Evolutionary conservation across 2,888 invertebrate species (phyloP), one percentile per base, ranked within the genome.

Genomic region (Drosophila pseudotakahashii): DNA sequence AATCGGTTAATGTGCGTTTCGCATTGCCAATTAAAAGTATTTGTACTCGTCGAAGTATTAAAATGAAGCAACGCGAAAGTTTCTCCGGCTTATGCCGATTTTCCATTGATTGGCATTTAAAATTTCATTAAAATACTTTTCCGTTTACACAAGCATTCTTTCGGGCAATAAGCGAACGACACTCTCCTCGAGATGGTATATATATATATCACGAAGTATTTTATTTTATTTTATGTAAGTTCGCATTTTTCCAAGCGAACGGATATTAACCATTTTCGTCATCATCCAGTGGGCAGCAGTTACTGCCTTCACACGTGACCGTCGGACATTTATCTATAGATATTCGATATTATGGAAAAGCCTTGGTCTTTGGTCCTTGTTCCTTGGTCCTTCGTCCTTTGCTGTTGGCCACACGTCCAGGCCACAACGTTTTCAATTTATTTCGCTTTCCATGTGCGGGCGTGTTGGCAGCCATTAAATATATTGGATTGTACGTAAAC

Each of bases 231-330:
- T 26, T n/a, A 42, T 34, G 23, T 42, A 55, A 34, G 23, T n/a
- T 36, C 19, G 36, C n/a, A 14, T 23, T 23, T 48, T 19, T 48
- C 34, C 48, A 34, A 26, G 13, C 37, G 45, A 45, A 63, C 14
- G 44, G 50, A 62, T 54, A 73, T 79, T 73, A 73, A 75, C 54
- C 67, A 69, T 75, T 67, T 76, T 71, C 53, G 47, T 54, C 58
- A 57, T 78, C 77, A 73, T 69, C 66, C 64, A 44, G 23, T 66
- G 59, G 41, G 39, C 57, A 63, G 50, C 39, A 48, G 34, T 19
- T 34, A 45, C 63, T 51, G 55, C 54, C 54, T 36, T 30, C 48
- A 45, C 54, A 61, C 71, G 73, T 52, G 50, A 44, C 47, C 53
- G 36, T 42, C 50, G 51, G 34, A 62, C 66, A 76, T 72, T 70